A percentile compares a stretch with the other conserved stretches of the same genome.
Evolutionary conservation across 30 jellyfish, hydroid and myxozoan species (phyloP).

Genomic region (Hydra vulgaris): DNA sequence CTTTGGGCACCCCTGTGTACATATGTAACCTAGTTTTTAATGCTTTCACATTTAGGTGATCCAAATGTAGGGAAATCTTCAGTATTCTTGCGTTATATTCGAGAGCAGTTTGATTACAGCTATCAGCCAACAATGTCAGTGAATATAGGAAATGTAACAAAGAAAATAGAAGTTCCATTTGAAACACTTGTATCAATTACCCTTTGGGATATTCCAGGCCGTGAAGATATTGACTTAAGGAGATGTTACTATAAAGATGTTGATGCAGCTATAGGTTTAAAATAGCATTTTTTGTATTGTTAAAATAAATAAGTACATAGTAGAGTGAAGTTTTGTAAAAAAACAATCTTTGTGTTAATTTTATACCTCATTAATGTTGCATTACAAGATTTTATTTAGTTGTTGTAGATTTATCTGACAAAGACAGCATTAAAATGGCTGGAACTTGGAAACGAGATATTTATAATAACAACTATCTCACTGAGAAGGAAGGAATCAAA

Average conservation of each 20-base stretch:
- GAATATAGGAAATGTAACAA: conserved; percentile 83
- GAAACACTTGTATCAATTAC: conserved; percentile 78
- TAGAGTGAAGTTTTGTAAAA: no score
- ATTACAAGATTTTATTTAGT: conserved; percentile 33
- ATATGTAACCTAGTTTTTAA: no score
- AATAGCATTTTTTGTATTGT: background rate
- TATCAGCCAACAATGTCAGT: conserved; percentile 92
- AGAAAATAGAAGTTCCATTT: conserved; percentile 69
- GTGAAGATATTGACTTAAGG: conserved; percentile 88
- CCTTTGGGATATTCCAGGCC: conserved; percentile 91
- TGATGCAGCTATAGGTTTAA: conserved; percentile 97
- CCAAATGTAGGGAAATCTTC: conserved; percentile 92
- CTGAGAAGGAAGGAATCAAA: conserved; percentile 16
- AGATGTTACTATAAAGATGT: conserved; percentile 74
- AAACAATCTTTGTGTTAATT: no score
- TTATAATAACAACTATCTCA: conserved; percentile 42
- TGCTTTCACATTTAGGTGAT: conserved; percentile 60
- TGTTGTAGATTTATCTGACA: conserved; percentile 89
- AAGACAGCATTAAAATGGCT: conserved; percentile 89
- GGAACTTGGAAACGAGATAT: conserved; percentile 97
- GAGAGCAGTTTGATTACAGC: conserved; percentile 87
- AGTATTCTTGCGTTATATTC: conserved; percentile 65
- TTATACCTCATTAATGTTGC: no score
- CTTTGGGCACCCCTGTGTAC: no score
- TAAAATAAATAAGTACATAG: no score